Conservation (phyloP, 2,797 vertebrate genomes). For the Bucorvus abyssinicus region DNA sequence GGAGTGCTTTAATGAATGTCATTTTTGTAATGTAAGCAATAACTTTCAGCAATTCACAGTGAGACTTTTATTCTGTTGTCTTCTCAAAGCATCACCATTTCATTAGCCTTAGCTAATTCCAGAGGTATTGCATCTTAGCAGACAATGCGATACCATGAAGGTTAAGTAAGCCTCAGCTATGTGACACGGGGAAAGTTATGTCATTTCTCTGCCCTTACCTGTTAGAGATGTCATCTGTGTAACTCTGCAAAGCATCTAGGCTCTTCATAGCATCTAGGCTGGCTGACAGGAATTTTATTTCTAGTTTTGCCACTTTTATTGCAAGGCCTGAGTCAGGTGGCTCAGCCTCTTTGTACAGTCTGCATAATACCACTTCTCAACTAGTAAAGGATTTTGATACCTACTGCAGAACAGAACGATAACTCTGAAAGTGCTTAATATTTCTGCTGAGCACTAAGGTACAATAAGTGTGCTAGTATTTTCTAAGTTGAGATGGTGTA, state of each 20-base stretch:
- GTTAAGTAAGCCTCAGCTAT: neutral
- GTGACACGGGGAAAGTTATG: neutral
- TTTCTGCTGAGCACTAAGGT: neutral
- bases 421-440: neutral
- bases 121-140: neutral
- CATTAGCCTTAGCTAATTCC: neutral
- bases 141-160: neutral
- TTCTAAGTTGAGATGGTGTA: neutral
- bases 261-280: neutral
- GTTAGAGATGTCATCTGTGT: neutral
- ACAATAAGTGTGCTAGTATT: neutral
- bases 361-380: neutral
- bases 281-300: neutral
- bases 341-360: neutral
- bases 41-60: neutral
- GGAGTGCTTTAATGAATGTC: neutral
- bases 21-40: neutral
- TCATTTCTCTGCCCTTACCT: neutral
- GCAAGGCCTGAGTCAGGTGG: neutral
- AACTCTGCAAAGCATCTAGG: too few species aligned
- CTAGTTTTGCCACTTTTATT: neutral
- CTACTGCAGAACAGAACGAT: neutral
- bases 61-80: neutral
- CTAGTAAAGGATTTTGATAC: neutral
- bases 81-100: neutral